These are phyloP conservation scores for Procambarus virginalis DNA, from an alignment of 1,140 invertebrate species.

Conservation along the genomic window DNA sequence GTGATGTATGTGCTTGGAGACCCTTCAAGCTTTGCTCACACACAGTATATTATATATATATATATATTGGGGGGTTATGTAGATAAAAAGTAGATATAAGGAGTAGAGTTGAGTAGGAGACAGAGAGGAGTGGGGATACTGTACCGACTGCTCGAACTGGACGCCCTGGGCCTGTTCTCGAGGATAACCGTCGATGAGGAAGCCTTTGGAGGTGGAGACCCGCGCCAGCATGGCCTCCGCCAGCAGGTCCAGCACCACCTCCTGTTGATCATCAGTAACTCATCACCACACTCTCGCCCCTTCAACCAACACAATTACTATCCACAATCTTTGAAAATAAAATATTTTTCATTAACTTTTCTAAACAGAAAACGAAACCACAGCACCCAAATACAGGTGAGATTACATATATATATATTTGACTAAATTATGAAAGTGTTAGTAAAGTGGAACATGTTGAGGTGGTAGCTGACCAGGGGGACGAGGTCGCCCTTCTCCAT, in stretches of 20 bases:
- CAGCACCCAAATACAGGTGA: too few relatives aligned
- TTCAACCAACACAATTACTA: too few relatives aligned
- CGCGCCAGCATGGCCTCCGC: conserved; percentile 87
- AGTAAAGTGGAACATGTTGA: too few relatives aligned
- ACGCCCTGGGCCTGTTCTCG: conserved; percentile 91
- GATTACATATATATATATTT: too few relatives aligned
- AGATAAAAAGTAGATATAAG: background rate
- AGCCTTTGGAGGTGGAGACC: conserved; percentile 85
- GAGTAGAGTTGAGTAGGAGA: background rate
- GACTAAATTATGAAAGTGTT: too few relatives aligned
- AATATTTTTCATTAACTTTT: too few relatives aligned
- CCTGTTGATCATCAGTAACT: conserved; percentile 75
- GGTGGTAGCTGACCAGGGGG: conserved; percentile 77
- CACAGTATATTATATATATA: too few relatives aligned
- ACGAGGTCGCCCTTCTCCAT: conserved; percentile 94
- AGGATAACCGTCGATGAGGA: conserved; percentile 97
- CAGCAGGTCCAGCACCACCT: conserved; percentile 89
- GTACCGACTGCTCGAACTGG: conserved; percentile 86
- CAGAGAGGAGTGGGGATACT: conserved; percentile 47
- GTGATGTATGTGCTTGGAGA: too few relatives aligned
- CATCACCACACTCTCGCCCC: too few relatives aligned
- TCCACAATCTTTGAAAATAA: too few relatives aligned
- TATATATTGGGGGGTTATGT: background rate
- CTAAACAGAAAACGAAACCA: too few relatives aligned
- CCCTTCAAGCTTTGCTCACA: too few relatives aligned